Evolutionary conservation across 2,888 invertebrate genomes (phyloP), one percentile per base, ranked within the genome.

Genomic region (Tetramorium bicarinatum): DNA sequence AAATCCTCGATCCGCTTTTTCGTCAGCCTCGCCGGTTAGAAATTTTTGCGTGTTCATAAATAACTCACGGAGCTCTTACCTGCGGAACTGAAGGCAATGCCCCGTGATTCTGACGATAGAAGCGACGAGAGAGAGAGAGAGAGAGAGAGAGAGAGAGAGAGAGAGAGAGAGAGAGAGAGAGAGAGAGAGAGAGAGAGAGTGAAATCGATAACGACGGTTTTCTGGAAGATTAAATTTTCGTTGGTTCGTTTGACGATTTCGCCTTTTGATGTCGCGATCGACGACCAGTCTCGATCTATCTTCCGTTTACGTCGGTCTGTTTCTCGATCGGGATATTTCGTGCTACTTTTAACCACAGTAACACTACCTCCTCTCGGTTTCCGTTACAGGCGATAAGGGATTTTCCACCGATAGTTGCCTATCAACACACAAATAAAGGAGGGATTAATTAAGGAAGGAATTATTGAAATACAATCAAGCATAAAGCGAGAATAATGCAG

Each of bases 391-490:
- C 74, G 96, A 95, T 87, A 96, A 94, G 59, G 95, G 93, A 85
- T 93, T 95, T 81, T 96, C 96, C 87, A 95, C 91, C 49, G 96
- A 96, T 84, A 95, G 92, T 94, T 96, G 96, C 91, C 96, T 96
- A 90, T 61, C 82, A 61, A 80, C 21, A 71, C 18, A 38, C n/a
- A 34, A 66, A 54, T 74, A 41, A 34, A 69, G 1, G 8, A 69
- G 8, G 21, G 4, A 52, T 47, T 67, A 47, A 54, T 56, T 74
- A 52, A 69, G 8, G n/a, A 67, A 21, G 7, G 3, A 25, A 18
- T 41, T 52, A 38, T 25, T 41, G 13, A 56, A 56, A 56, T 34
- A 25, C 3, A 21, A 1, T 11, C 7, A 13, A 49, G n/a, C 3
- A 15, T 15, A 6, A 11, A n/a, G 1, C 8, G n/a, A 74, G 18